These are phyloP conservation scores for Rotaria magnacalcarata DNA, from an alignment of 2,888 invertebrate species.

Conservation along the genomic window DNA sequence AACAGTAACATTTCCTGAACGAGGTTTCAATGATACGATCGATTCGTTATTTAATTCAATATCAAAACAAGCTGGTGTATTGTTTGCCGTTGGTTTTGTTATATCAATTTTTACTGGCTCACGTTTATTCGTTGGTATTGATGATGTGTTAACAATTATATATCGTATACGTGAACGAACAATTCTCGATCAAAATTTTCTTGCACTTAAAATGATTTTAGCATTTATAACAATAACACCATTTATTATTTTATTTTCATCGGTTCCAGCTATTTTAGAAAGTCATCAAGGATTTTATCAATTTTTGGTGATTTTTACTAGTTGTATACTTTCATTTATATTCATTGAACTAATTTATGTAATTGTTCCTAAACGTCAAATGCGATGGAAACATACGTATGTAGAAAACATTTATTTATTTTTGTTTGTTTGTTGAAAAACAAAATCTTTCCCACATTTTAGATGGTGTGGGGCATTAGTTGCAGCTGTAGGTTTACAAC, in stretches of 20 bases:
- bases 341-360: background rate
- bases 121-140: background rate
- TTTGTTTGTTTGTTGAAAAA: background rate
- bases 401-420: background rate
- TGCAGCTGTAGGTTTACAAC: background rate
- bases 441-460: background rate
- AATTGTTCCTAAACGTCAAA: background rate
- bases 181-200: background rate
- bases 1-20: background rate
- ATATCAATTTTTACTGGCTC: background rate
- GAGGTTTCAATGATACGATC: background rate
- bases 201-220: conserved; percentile 7
- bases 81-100: background rate
- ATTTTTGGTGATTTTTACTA: background rate
- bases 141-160: conserved; percentile 16
- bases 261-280: background rate
- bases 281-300: conserved; percentile 11
- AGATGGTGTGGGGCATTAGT: background rate
- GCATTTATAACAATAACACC: conserved; percentile 7
- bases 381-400: background rate
- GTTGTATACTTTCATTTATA: background rate
- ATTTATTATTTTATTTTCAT: background rate
- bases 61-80: background rate
- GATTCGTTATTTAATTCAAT: background rate
- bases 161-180: conserved; percentile 27